These are phyloP conservation scores for Mormyrus hasselquistii DNA, from an alignment of 2,797 vertebrate species.

Conservation along the genomic window DNA sequence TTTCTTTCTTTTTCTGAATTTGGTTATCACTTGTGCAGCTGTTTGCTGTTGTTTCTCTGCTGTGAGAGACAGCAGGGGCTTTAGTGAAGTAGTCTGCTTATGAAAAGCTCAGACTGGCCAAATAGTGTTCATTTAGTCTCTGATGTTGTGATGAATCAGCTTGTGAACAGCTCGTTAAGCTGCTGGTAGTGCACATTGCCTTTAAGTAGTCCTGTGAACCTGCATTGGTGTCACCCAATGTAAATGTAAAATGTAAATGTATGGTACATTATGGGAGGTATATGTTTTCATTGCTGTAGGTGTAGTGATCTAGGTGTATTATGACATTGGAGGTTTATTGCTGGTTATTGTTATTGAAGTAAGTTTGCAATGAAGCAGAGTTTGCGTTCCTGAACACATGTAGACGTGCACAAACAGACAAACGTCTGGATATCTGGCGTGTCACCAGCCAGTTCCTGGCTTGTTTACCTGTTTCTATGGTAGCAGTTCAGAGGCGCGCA, in stretches of 20 bases:
- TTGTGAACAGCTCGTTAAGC: background rate
- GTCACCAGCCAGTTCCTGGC: constrained; percentile 43
- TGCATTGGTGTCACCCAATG: background rate
- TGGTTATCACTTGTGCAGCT: background rate
- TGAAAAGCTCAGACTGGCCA: background rate
- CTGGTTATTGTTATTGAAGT: background rate
- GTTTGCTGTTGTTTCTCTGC: background rate
- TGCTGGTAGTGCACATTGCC: background rate
- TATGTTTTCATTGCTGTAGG: background rate
- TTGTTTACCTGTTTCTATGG: constrained; percentile 62
- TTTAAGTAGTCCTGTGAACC: background rate
- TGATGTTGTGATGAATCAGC: background rate
- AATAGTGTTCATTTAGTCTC: background rate
- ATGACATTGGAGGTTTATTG: background rate
- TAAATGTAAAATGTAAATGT: background rate
- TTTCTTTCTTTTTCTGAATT: background rate
- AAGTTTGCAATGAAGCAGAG: background rate
- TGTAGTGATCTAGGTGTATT: background rate
- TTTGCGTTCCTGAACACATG: background rate
- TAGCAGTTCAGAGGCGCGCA: constrained; percentile 47
- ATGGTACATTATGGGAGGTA: background rate
- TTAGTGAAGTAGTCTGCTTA: background rate
- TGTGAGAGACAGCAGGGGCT: background rate
- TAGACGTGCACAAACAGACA: constrained; percentile 12
- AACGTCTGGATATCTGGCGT: constrained; percentile 36